Base-by-base conservation (phyloP, 2,888 invertebrate genomes). In the Lasioglossum vierecki region DNA sequence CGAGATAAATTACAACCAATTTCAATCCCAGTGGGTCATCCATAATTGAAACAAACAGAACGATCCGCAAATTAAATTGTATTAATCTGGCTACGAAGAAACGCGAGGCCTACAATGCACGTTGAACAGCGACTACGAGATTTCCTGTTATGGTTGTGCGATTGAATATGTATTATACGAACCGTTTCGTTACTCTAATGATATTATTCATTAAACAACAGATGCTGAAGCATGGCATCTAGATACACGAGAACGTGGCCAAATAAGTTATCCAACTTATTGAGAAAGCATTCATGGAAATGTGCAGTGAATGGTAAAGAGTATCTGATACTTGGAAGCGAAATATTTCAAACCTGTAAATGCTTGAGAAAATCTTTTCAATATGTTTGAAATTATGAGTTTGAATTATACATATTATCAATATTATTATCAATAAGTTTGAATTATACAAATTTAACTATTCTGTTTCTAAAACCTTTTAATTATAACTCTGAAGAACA, bases 31-130 rank as follows among this genome's bases (percentile, higher is more conserved):
- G 26, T 74, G 71, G 41, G 46, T 76, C 41, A 76, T 73, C 30
- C 70, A n/a, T 79, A 44, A 83, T 76, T 68, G 79, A 83, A 49
- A 73, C 46, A 73, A 79, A 83, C 46, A 18, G 39, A 66, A 4
- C 60, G 22, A 22, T 18, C 35, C 18, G 9, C 53, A 63, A 77
- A 79, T 76, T 76, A 73, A 73, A 83, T 76, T 57, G 8, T 66
- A 30, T 66, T 75, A 63, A 74, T 35, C 44, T 22, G 63, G 35
- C 73, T 39, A 22, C 60, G 60, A 26, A 60, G 60, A 60, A 60
- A 60, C 22, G 53, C 53, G 53, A 22, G 9, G 60, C 26, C 60
- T 26, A 26, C 60, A 53, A n/a, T 53, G 53, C 53, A 53, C 22
- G 26, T 60, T n/a, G 4, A 13, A 26, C 26, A 26, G 4, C 13